Base-by-base conservation (phyloP, 2,113 vertebrate species). In the Phoenicopterus ruber region DNA sequence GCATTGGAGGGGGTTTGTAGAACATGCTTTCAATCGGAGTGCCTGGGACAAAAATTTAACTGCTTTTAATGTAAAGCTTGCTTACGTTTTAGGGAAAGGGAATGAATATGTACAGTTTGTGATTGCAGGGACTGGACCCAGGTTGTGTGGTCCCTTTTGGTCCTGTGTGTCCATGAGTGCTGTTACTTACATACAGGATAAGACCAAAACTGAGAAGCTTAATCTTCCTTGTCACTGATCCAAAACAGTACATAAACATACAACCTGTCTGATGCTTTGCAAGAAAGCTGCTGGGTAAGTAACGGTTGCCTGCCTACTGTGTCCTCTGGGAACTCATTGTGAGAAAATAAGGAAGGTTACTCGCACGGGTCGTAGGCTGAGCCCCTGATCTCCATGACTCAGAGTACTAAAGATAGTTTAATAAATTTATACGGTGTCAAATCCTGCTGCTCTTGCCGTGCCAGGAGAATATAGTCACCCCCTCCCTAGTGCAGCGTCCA, bases 181-280 rank as follows among this genome's bases (percentile, higher is more conserved):
- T 63, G 63, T 55, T 69, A 46, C 61, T 50, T 50, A 10, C 11
- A 7, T 22, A 31, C 19, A 31, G 46, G 47, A 34, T 74, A 28
- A 50, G 73, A 21, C 25, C 52, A 12, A 34, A 46, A 38, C 50
- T 28, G 44, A 17, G 28, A 21, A 83, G 38, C n/a, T 73, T 71
- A 5, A 36, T 47, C 38, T 83, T 50, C 36, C 31, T 42, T 46
- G 31, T 49, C 18, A 8, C 52, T 58, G 19, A 18, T 65, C 44
- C 73, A 46, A 24, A 26, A 18, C 0, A 0, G 3, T 28, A 17
- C n/a, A 14, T 31, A 17, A 73, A 42, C 13, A 5, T 3, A 2
- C 2, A 74, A 22, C 26, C 13, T 84, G 46, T 18, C 21, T 28
- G 44, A 16, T 24, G 32, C 52, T 78, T 32, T 58, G 62, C 38